A percentile compares a stretch with the other conserved stretches of the same genome.
Conservation (phyloP, 2,888 invertebrate species). For the Drosophila mettleri region DNA sequence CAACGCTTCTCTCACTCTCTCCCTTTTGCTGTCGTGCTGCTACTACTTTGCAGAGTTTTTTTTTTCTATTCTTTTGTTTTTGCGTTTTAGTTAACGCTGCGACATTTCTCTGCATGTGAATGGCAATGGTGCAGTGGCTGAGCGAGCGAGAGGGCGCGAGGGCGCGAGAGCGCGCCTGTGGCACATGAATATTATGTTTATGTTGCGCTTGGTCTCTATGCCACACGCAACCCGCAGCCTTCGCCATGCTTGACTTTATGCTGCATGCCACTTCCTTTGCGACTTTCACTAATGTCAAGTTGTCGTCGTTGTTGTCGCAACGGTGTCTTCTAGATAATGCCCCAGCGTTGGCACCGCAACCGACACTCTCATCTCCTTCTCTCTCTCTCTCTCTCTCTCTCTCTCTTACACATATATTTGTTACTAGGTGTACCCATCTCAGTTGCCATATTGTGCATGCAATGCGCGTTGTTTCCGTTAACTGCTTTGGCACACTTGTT, state of each 20-base stretch:
- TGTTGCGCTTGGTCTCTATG: constrained; percentile 50
- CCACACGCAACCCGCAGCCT: constrained; percentile 6
- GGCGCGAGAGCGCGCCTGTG: constrained; percentile 58
- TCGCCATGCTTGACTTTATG: constrained; percentile 54
- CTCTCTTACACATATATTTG: neutral
- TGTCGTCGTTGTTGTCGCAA: constrained; percentile 70
- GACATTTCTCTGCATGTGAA: constrained; percentile 41
- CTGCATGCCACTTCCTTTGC: constrained; percentile 78
- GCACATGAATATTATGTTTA: constrained; percentile 78
- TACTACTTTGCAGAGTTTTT: constrained; percentile 10
- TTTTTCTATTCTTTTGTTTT: constrained; percentile 18
- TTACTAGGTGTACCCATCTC: constrained; percentile 48
- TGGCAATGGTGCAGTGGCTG: constrained; percentile 24
- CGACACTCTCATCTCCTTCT: too few species aligned
- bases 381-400: constrained; percentile 18
- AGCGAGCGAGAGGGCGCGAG: constrained; percentile 23
- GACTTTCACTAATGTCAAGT: constrained; percentile 80
- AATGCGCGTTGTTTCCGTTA: constrained; percentile 81
- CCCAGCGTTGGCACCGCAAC: constrained; percentile 51
- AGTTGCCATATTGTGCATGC: constrained; percentile 77
- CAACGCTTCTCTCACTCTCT: neutral
- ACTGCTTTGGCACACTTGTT: constrained; percentile 82
- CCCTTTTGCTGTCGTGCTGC: neutral
- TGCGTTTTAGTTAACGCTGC: constrained; percentile 48
- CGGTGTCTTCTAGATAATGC: constrained; percentile 79